Evolutionary conservation across 1,140 invertebrate species (phyloP), one percentile per base, ranked within the genome.

Genomic region (Ericerus pela): DNA sequence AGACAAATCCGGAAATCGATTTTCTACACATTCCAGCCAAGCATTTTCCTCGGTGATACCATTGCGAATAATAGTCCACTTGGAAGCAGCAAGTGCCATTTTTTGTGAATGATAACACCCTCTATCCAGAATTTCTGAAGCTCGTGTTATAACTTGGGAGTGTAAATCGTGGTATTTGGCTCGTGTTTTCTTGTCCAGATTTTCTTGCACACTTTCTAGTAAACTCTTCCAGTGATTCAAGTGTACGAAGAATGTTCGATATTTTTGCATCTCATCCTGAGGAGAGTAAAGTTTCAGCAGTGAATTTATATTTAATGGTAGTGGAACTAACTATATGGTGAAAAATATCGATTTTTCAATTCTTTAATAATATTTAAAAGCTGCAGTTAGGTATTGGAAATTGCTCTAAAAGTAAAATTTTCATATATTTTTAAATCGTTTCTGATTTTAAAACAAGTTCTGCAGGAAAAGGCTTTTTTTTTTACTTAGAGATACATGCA

Each of bases 191-290:
- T 71, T 74, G 64, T 90, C 87, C 12, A 90, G 70, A 68, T 88
- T 85, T 59, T 80, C 79, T 68, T 89, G 86, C 14, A 91, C 66
- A 0, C 85, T 88, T 68, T 90, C 86, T 18, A 92, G 69, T 59
- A 89, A 85, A 22, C 80, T 80, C 62, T 82, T 75, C 62, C 87
- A 90, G 57, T 89, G 85, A 62, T 85, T 88, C 10, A 92, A 68
- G 62, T 88, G 88, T 0, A 86, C 81, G 64, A 91, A 90, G 69
- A 90, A 89, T 64, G 87, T 88, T 37, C 85, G 75, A 64, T 89
- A 85, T 64, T 87, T 90, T 61, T 88, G 84, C 69, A 90, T 85
- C 71, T 89, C 87, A 63, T 88, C 84, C 62, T 61, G 36, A 41
- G 56, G 30, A 57, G 41, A 47, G 12, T 30, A 31, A 26, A 54